Conservation (phyloP, 2,888 invertebrate genomes). For the Drosophila mercatorum region DNA sequence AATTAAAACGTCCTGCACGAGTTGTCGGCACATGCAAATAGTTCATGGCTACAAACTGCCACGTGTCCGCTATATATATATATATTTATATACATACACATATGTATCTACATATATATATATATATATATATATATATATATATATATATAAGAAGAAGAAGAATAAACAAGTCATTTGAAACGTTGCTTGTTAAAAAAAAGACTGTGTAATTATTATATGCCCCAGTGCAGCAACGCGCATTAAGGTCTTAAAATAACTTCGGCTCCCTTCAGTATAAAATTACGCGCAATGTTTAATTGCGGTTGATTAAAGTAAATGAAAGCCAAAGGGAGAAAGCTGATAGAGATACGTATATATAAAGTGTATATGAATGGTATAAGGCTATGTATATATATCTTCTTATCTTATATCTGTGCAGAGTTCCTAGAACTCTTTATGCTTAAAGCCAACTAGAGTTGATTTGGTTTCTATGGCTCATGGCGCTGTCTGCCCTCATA, state of each 20-base stretch:
- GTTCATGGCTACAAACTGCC: not conserved
- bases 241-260: conserved; percentile 12
- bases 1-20: conserved; percentile 9
- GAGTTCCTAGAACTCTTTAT: too few species aligned
- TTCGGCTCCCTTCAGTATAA: not conserved
- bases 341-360: not conserved
- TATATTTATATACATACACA: not conserved
- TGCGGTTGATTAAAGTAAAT: conserved; percentile 2
- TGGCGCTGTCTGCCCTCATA: not conserved
- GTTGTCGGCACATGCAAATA: conserved; percentile 11
- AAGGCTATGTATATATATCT: too few species aligned
- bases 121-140: not conserved
- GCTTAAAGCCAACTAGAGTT: too few species aligned
- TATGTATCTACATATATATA: not conserved
- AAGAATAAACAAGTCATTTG: conserved; percentile 1
- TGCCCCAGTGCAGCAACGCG: conserved; percentile 2
- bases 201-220: conserved; percentile 4
- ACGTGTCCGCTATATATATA: not conserved
- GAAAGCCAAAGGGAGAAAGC: too few species aligned
- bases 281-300: not conserved
- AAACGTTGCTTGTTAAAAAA: conserved; percentile 1
- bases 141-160: not conserved
- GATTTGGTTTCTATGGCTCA: not conserved
- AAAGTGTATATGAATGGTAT: too few species aligned
- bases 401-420: too few species aligned